Evolutionary conservation across 2,113 vertebrate genomes (phyloP), one percentile per base, ranked within the genome.

Genomic region (Ageneiosus marmoratus): DNA sequence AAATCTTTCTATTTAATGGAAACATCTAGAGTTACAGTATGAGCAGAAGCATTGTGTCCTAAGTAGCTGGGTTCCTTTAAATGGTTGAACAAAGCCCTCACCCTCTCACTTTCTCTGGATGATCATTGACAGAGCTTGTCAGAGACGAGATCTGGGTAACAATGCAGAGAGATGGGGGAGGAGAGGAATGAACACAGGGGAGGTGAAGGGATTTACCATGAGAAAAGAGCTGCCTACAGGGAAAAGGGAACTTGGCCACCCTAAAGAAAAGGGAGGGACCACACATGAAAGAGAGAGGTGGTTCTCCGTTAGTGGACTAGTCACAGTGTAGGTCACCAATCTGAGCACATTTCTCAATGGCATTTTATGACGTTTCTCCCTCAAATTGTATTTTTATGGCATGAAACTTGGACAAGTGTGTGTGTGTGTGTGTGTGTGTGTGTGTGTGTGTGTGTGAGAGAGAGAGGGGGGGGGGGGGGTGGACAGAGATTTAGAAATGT

Each of bases 271-370:
- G 79, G 83, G 62, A 80, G 80, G 83, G 87, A 88, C 87, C 87
- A 88, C 87, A 88, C 87, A 88, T 86, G 87, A 86, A 85, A 83
- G 63, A 44, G 79, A 82, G 77, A 67, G 70, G 62, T 63, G 82
- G 44, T 56, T 72, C 79, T 63, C 76, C 70, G 76, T 41, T 65
- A 73, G 73, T 20, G 34, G 53, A 53, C 77, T 41, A 50, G 50
- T 41, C 55, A n/a, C 20, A 63, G 6, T 60, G 15, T 62, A 58
- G 53, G 63, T 44, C 82, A 77, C 27, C 75, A 50, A 44, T 58
- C 34, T 53, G 80, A 67, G 4, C 5, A 24, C 51, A 73, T 82
- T 82, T 24, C 67, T 51, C 62, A 69, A 22, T 58, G 53, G 37
- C 32, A 60, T 60, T 79, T 86, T 37, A 29, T 69, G 67, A 63